Evolutionary conservation across 2,888 invertebrate species (phyloP).

Genomic region (Coelinius sp.): DNA sequence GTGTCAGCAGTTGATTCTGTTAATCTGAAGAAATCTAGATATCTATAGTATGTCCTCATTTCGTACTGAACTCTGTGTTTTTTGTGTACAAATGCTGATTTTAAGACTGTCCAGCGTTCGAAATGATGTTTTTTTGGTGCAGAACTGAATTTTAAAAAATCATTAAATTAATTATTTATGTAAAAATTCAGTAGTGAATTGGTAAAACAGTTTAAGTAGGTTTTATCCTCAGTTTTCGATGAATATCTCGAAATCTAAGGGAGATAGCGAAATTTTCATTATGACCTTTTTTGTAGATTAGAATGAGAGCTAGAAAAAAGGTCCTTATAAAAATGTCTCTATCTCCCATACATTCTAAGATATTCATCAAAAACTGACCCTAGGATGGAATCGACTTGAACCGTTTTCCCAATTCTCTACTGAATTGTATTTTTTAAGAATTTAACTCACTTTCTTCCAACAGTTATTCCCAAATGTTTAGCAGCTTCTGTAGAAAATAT

Average conservation of each 20-base stretch:
- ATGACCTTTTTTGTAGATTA: no score
- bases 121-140: conserved; percentile 81
- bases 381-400: no score
- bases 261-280: no score
- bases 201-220: no score
- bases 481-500: conserved; percentile 88
- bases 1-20: conserved; percentile 98
- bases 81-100: conserved; percentile 91
- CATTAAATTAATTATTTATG: background rate
- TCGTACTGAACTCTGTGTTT: conserved; percentile 98
- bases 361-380: no score
- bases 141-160: conserved; percentile 74
- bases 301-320: no score
- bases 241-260: no score
- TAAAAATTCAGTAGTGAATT: no score
- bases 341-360: no score
- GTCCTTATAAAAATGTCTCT: no score
- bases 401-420: no score
- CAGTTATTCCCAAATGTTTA: conserved; percentile 83
- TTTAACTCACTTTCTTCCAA: conserved; percentile 74
- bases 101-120: conserved; percentile 85
- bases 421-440: conserved; percentile 63
- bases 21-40: conserved; percentile 84
- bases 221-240: no score
- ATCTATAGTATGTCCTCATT: conserved; percentile 90